Percentiles rank a stretch among this genome's conserved stretches.
phyloP scores from a whole-genome alignment of 2,888 invertebrate species.

The Dicycla oo region DNA sequence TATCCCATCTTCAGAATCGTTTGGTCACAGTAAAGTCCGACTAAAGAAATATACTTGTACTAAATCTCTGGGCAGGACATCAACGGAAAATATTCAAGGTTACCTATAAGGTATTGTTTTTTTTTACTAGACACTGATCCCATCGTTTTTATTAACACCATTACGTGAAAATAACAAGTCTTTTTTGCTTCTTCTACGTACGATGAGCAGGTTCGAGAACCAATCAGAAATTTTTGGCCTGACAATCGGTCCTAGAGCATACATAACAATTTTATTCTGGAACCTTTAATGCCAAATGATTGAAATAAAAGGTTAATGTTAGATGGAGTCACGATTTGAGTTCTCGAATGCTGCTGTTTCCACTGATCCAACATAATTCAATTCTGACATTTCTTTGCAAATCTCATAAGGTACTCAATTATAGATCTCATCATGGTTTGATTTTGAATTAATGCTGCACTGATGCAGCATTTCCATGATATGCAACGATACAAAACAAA shows the following conservation, averaged over 20 bases:
- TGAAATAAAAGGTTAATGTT: neutral
- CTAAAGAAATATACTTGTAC: slow-evolving; percentile 59
- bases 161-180: slow-evolving; percentile 15
- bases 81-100: slow-evolving; percentile 64
- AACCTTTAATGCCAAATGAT: neutral
- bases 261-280: neutral
- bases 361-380: neutral
- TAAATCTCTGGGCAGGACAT: slow-evolving; percentile 63
- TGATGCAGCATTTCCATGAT: neutral
- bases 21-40: slow-evolving; percentile 62
- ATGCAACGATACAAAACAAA: neutral
- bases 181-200: neutral
- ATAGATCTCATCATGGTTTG: neutral
- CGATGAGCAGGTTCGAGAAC: neutral
- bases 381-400: neutral
- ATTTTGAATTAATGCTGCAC: neutral
- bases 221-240: neutral
- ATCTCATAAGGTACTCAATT: neutral
- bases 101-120: slow-evolving; percentile 45
- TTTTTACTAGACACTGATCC: slow-evolving; percentile 32
- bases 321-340: neutral
- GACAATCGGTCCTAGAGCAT: neutral
- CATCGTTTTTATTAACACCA: slow-evolving; percentile 25
- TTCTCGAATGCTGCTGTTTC: neutral
- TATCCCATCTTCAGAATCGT: slow-evolving; percentile 9